phyloP scores from a whole-genome alignment of 2,113 vertebrate species.

The Sitta europaea region DNA sequence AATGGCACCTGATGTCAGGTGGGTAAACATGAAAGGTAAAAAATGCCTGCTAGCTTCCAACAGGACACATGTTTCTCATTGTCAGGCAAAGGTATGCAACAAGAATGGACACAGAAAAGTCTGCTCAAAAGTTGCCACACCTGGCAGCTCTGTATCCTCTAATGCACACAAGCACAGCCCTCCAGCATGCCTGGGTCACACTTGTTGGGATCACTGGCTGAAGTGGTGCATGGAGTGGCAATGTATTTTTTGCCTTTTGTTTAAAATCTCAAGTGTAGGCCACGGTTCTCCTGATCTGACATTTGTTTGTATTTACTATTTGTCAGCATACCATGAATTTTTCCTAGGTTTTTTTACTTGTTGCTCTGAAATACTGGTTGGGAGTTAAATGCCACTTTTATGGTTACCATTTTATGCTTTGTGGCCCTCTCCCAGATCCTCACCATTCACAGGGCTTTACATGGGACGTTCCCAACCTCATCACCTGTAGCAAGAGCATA shows the following conservation, averaged over 20 bases:
- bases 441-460: background rate
- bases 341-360: background rate
- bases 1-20: rapidly evolving
- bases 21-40: background rate
- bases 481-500: background rate
- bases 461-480: background rate
- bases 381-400: background rate
- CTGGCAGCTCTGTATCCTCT: rapidly evolving
- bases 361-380: background rate
- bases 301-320: background rate
- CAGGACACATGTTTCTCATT: rapidly evolving
- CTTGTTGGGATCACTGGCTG: rapidly evolving
- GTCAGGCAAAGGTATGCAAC: background rate
- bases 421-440: background rate
- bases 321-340: background rate
- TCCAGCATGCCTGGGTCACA: background rate
- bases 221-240: rapidly evolving
- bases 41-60: rapidly evolving
- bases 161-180: background rate
- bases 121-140: rapidly evolving
- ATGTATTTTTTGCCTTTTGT: background rate
- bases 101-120: background rate
- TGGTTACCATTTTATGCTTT: background rate
- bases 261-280: background rate
- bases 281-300: rapidly evolving